phyloP scores from a whole-genome alignment of 2,888 invertebrate genomes.

The Brassicogethes aeneus region DNA sequence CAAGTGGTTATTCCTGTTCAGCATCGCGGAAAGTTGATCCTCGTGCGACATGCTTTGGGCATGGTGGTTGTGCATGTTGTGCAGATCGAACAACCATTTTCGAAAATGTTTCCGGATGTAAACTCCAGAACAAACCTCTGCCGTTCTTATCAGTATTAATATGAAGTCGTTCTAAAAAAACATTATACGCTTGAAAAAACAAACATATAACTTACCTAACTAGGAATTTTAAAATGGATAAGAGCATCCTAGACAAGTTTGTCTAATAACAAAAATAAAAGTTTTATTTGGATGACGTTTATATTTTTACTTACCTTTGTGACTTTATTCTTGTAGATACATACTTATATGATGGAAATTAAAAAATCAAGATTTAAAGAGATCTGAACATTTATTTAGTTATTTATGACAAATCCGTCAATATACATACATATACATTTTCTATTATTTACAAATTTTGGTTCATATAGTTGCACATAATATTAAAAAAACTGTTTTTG shows the following conservation, averaged over 20 bases:
- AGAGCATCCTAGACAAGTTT: no score
- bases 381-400: slow-evolving; percentile 42
- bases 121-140: slow-evolving; percentile 97
- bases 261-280: no score
- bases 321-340: no score
- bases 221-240: no score
- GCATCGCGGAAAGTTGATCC: slow-evolving; percentile 53
- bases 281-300: no score
- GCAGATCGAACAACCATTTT: slow-evolving; percentile 95
- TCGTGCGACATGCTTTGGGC: slow-evolving; percentile 48
- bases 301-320: no score
- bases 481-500: slow-evolving; percentile 10
- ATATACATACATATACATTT: slow-evolving; percentile 33
- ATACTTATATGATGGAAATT: no score
- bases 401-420: slow-evolving; percentile 40
- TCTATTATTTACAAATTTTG: slow-evolving; percentile 30
- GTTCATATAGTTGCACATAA: slow-evolving; percentile 29
- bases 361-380: slow-evolving; percentile 18
- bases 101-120: slow-evolving; percentile 99
- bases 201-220: no score
- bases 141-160: slow-evolving; percentile 99
- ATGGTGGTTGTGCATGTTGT: slow-evolving; percentile 50
- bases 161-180: no score
- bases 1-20: slow-evolving; percentile 52
- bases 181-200: no score